Evolutionary conservation across 1,140 invertebrate species (phyloP).

Genomic region (Psix sp.): DNA sequence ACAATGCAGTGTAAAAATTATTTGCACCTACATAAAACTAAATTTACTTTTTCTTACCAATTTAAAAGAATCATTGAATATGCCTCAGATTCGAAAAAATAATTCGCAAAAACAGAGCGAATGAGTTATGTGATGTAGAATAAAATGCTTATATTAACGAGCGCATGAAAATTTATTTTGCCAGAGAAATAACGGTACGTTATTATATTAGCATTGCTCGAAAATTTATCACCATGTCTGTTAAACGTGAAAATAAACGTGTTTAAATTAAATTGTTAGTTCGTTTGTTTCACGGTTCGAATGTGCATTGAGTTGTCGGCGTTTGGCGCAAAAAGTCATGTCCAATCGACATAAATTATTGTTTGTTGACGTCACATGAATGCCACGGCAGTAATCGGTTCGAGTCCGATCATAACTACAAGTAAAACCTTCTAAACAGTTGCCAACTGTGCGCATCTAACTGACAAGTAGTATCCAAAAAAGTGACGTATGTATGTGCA

Average conservation of each 20-base stretch:
- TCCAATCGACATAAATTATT: slow-evolving; percentile 53
- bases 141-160: slow-evolving; percentile 46
- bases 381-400: slow-evolving; percentile 1
- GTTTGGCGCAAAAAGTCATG: slow-evolving; percentile 37
- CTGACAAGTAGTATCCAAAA: slow-evolving; percentile 42
- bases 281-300: slow-evolving; percentile 12
- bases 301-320: slow-evolving; percentile 41
- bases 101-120: no score
- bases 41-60: no score
- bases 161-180: slow-evolving; percentile 40
- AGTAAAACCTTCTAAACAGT: slow-evolving; percentile 49
- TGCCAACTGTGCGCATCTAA: slow-evolving; percentile 30
- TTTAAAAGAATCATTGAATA: no score
- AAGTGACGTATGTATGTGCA: slow-evolving; percentile 44
- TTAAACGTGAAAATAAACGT: slow-evolving; percentile 40
- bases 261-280: slow-evolving; percentile 38
- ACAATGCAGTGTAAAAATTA: no score
- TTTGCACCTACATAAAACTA: no score
- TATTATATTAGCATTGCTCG: slow-evolving; percentile 27
- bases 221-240: slow-evolving; percentile 17
- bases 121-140: slow-evolving; percentile 38
- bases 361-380: slow-evolving; percentile 16
- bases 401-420: slow-evolving; percentile 38
- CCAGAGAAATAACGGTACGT: slow-evolving; percentile 20
- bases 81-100: no score